These are phyloP conservation scores for Xiphydria camelus DNA, from an alignment of 2,888 invertebrate genomes.

Conservation along the genomic window DNA sequence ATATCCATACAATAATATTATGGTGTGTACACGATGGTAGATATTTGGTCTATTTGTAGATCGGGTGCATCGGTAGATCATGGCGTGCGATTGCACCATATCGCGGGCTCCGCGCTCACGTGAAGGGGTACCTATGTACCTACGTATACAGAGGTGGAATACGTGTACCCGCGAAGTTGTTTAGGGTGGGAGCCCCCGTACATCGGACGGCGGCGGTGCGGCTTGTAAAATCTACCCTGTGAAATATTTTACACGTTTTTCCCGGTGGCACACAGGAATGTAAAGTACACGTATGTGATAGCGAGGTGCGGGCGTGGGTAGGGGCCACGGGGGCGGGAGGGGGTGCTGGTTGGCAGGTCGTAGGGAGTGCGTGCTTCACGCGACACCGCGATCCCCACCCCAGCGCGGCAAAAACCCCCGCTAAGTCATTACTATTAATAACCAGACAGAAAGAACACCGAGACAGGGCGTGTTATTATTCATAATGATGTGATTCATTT, in stretches of 20 bases:
- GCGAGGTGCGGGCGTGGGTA: not conserved
- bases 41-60: too few relatives aligned
- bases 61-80: too few relatives aligned
- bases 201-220: conserved; percentile 3
- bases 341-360: conserved; percentile 18
- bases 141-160: too few relatives aligned
- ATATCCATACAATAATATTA: too few relatives aligned
- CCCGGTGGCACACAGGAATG: conserved; percentile 6
- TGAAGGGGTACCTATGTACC: too few relatives aligned
- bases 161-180: not conserved
- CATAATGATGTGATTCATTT: conserved; percentile 49
- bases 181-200: not conserved
- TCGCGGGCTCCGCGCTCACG: too few relatives aligned
- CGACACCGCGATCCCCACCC: conserved; percentile 39
- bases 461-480: conserved; percentile 43
- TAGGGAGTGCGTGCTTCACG: conserved; percentile 47
- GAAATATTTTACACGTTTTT: conserved; percentile 32
- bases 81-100: conserved; percentile 1
- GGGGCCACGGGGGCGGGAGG: conserved; percentile 7
- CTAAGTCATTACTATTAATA: conserved; percentile 49
- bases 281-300: conserved; percentile 4
- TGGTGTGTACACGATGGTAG: too few relatives aligned
- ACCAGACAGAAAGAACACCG: conserved; percentile 41
- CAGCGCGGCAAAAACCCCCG: conserved; percentile 33
- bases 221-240: conserved; percentile 23